Base-by-base conservation (phyloP, 1,140 invertebrate genomes). In the Magallana angulata region DNA sequence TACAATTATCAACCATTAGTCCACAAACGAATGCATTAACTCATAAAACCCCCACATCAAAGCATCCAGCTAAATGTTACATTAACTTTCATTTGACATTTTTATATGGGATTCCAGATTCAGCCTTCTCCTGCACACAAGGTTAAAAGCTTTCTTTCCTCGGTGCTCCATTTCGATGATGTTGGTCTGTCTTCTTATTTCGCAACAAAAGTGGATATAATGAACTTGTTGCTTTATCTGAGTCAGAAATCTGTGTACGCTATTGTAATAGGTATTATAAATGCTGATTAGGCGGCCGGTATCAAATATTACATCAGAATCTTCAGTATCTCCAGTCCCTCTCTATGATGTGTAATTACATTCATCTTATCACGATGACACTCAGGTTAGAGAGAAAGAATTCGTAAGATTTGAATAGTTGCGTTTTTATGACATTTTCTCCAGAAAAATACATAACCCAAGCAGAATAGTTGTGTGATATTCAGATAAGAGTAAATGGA, bases 81-180 rank as follows among this genome's bases (percentile, higher is more conserved):
- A 76, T 76, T 76, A 76, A 76, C 68, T 76, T 76, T 76, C 68
- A 76, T 76, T 30, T 76, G 68, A 76, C 68, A 76, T 76, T 76
- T 76, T 76, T 76, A 76, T 11, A 76, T 76, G 8, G 18, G 68
- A 76, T 76, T 18, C 36, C 24, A 30, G 36, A 76, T 76, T 76
- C 36, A 9, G 18, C 68, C 24, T 76, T 8, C 68, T 48, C 68
- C 18, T 76, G 68, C 24, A 76, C 68, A 76, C 18, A 36, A 30
- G 68, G 24, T 76, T 76, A 76, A 76, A 24, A 76, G 68, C 68
- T 76, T 76, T 76, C 24, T 30, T 76, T 36, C 68, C n/a, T 1
- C 24, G 64, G 64, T 71, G 18, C 11, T 24, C 68, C 30, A 11
- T 36, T 11, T 24, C 30, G 18, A 71, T 11, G 18, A 71, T 36